phyloP scores from a whole-genome alignment of 2,797 vertebrate species.

The Chelon auratus region DNA sequence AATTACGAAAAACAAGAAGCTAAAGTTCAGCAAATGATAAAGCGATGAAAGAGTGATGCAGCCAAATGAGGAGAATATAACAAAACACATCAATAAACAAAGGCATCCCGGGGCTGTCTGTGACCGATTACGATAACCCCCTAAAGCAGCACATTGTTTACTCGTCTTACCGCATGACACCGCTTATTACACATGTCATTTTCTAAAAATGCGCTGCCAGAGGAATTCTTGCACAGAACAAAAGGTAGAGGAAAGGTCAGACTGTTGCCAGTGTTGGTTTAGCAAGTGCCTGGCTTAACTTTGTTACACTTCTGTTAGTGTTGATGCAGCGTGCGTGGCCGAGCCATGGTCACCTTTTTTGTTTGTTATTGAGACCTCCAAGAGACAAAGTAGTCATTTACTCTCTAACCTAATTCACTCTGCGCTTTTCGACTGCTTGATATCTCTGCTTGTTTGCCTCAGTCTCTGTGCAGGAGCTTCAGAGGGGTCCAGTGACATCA shows the following conservation, averaged over 20 bases:
- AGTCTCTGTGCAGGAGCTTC: slow-evolving; percentile 34
- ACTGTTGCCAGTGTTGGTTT: slow-evolving; percentile 44
- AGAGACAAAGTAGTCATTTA: slow-evolving; percentile 29
- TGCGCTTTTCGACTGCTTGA: slow-evolving; percentile 30
- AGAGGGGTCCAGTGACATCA: slow-evolving; percentile 51
- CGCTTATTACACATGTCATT: slow-evolving; percentile 51
- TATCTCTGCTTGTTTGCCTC: slow-evolving; percentile 30
- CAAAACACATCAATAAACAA: slow-evolving; percentile 55
- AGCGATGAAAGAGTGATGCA: slow-evolving; percentile 40
- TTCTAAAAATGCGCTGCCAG: slow-evolving; percentile 64
- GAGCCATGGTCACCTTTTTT: slow-evolving; percentile 23
- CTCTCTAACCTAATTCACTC: slow-evolving; percentile 40
- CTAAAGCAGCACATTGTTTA: slow-evolving; percentile 53
- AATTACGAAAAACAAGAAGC: slow-evolving; percentile 39
- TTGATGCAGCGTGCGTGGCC: background rate
- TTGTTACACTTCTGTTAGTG: background rate
- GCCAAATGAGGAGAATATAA: slow-evolving; percentile 48
- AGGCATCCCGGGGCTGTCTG: slow-evolving; percentile 34
- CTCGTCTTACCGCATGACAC: slow-evolving; percentile 56
- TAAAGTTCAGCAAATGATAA: slow-evolving; percentile 24
- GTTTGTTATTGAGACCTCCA: slow-evolving; percentile 18
- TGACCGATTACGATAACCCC: slow-evolving; percentile 52
- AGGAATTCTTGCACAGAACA: slow-evolving; percentile 44
- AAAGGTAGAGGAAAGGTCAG: slow-evolving; percentile 56
- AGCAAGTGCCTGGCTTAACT: slow-evolving; percentile 32